Evolutionary conservation across 2,797 vertebrate species (phyloP), one percentile per base, ranked within the genome.

Genomic region (Threskiornis aethiopicus): DNA sequence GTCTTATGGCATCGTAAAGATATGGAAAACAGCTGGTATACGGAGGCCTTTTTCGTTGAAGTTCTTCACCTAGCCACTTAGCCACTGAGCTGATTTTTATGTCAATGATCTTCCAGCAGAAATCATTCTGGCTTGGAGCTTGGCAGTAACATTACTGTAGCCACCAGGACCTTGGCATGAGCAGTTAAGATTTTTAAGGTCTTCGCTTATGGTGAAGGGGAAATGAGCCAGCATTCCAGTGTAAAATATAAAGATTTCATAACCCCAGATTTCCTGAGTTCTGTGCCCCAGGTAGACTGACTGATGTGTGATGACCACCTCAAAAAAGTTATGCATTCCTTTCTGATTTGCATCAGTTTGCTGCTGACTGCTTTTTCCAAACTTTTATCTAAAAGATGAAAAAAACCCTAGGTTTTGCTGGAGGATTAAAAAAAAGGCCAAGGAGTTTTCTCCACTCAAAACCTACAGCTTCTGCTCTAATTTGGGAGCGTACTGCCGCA

Each of bases 361-460:
- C 89, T 94, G 47, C 73, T 76, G 78, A 93, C 95, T 94, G 95
- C 84, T 97, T 96, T 82, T 96, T 95, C 93, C 80, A 19, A 94
- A 78, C 92, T 79, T 96, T 91, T 17, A 65, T 95, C 80, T 64
- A 52, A 91, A 92, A 97, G 87, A 89, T 94, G 49, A 92, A 87
- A 66, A 59, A 39, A 41, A 16, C 25, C 47, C 66, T 80, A 94
- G 73, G 49, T 90, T 89, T 87, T 97, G 66, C 84, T 79, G 66
- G 89, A 92, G 78, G 73, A 95, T 58, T 69, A 72, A 37, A 37
- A 37, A 16, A 61, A 49, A 78, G 26, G 31, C 29, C 62, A 87
- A 39, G 31, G 66, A 35, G 11, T 70, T 70, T 81, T 44, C 37
- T 76, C 28, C 37, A 24, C 70, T 91, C 35, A 25, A 85, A 85